A percentile compares a stretch with the other conserved stretches of the same genome.
These are phyloP conservation scores for Coelopa pilipes DNA, from an alignment of 2,888 invertebrate species.

Conservation along the genomic window DNA sequence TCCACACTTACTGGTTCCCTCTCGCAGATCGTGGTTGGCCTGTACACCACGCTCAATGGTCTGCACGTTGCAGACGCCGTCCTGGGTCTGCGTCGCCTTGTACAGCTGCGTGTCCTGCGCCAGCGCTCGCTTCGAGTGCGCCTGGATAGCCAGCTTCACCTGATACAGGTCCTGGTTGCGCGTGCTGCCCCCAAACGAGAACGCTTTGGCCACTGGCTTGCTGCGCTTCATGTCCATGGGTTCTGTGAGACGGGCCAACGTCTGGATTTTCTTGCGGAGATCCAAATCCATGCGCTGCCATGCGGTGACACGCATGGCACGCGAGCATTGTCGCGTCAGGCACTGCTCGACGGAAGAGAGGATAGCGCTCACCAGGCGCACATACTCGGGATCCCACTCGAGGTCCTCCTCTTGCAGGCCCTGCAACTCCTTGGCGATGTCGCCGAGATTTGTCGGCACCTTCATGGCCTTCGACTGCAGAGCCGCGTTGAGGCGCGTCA, in stretches of 20 bases:
- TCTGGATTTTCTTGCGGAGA: slow-evolving; percentile 74
- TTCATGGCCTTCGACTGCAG: slow-evolving; percentile 65
- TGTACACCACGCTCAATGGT: slow-evolving; percentile 62
- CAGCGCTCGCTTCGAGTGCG: slow-evolving; percentile 64
- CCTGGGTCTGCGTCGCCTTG: slow-evolving; percentile 62
- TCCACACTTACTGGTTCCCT: slow-evolving; percentile 55
- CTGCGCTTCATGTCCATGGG: slow-evolving; percentile 62
- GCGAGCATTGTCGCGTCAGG: slow-evolving; percentile 76
- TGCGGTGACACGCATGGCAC: slow-evolving; percentile 73
- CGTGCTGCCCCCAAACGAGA: slow-evolving; percentile 64
- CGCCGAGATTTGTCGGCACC: slow-evolving; percentile 62
- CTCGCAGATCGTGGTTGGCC: slow-evolving; percentile 59
- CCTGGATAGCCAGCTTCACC: slow-evolving; percentile 66
- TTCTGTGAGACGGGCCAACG: slow-evolving; percentile 70
- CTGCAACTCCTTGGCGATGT: slow-evolving; percentile 62
- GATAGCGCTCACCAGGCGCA: slow-evolving; percentile 73
- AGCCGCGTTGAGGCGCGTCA: slow-evolving; percentile 65
- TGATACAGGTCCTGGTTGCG: slow-evolving; percentile 67
- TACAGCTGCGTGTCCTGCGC: slow-evolving; percentile 63
- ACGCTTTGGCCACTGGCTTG: slow-evolving; percentile 61
- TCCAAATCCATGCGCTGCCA: slow-evolving; percentile 75
- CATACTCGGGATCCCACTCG: slow-evolving; percentile 70
- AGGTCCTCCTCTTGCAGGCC: slow-evolving; percentile 66
- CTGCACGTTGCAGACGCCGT: slow-evolving; percentile 54
- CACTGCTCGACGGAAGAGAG: slow-evolving; percentile 77